phyloP scores from a whole-genome alignment of 2,113 vertebrate genomes.

The Vulpes lagopus region DNA sequence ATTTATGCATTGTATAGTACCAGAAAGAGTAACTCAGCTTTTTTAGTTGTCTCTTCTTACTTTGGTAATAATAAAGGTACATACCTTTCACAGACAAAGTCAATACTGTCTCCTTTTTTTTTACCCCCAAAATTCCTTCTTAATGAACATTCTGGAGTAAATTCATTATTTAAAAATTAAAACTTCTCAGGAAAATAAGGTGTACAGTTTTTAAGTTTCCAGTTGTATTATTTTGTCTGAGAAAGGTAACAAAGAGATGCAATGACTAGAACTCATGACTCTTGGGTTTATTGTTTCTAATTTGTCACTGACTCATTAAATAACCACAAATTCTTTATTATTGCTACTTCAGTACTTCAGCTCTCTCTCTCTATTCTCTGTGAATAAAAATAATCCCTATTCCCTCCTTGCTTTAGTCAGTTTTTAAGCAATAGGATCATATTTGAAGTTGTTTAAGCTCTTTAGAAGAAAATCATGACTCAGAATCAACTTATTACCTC shows the following conservation, averaged over 20 bases:
- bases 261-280: background rate
- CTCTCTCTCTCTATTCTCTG: background rate
- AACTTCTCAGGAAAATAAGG: conserved; percentile 21
- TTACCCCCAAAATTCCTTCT: conserved; percentile 67
- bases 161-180: conserved; percentile 40
- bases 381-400: background rate
- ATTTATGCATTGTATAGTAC: background rate
- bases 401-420: conserved; percentile 16
- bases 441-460: conserved; percentile 43
- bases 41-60: conserved; percentile 39
- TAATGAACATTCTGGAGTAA: conserved; percentile 20
- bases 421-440: conserved; percentile 10
- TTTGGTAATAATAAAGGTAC: conserved; percentile 8
- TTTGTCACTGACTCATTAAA: conserved; percentile 3
- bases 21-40: background rate
- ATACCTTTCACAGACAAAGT: conserved; percentile 28
- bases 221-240: conserved; percentile 16
- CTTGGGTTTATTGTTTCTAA: background rate
- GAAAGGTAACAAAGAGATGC: conserved; percentile 3
- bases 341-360: background rate
- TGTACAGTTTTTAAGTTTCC: background rate
- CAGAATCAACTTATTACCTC: background rate
- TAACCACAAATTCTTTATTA: conserved; percentile 27
- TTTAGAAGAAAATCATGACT: conserved; percentile 38
- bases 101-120: conserved; percentile 56